Base-by-base conservation (phyloP, 1,140 invertebrate species). In the Drosophila pseudoobscura region DNA sequence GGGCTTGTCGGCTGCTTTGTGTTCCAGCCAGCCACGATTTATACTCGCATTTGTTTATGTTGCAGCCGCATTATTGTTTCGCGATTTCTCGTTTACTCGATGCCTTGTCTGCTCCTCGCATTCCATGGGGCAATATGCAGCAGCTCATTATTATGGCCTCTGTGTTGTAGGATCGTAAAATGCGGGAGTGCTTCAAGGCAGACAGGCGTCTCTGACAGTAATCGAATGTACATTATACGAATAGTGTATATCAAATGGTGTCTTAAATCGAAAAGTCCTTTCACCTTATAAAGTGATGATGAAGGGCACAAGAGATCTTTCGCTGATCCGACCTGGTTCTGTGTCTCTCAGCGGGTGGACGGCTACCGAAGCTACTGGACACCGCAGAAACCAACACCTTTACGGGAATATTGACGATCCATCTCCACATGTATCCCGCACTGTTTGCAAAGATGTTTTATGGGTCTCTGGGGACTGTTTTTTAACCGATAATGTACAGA, bases 41-140 rank as follows among this genome's bases (percentile, higher is more conserved):
- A 64, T 80, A 78, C 69, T 80, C 52, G 52, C 69, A 85, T 87
- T 85, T 85, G 80, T 85, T 85, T 87, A 87, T 80, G 68, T 77
- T 80, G 77, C 60, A 64, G 39, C 35, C 59, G 50, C 54, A 57
- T 62, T 64, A 72, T 58, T 57, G 29, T 52, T 63, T 49, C 29
- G 29, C 26, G 44, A 58, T 70, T 31, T 46, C 55, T 75, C 63
- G 45, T 71, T 82, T 54, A 83, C 64, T 65, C 8, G 31, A 35
- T 9, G 29, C 1, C 0, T 35, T 11, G 35, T 50, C 53, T 62
- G 49, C 45, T 53, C 52, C 22, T n/a, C 50, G 60, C 52, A 72
- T 72, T 56, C 58, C 75, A 13, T 5, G 35, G 13, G 68, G 44
- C 54, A 53, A 60, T 71, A 61, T 75, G 61, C 70, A 6, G 39